These are phyloP conservation scores for Pteria penguin DNA, from an alignment of 2,888 invertebrate species.

Conservation along the genomic window DNA sequence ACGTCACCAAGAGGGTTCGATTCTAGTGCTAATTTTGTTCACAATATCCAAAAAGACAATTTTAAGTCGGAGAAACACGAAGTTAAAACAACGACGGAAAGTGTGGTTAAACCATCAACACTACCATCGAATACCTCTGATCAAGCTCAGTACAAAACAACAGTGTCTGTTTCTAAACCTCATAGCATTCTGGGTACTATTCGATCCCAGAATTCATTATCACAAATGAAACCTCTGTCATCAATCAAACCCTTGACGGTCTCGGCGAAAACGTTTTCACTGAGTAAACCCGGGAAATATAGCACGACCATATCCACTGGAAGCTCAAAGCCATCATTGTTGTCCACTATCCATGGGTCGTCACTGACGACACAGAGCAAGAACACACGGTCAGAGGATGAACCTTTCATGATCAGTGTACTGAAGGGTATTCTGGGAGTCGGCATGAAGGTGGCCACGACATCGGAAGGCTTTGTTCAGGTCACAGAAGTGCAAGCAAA, in stretches of 20 bases:
- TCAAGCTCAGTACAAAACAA: constrained; percentile 47
- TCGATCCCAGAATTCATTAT: constrained; percentile 33
- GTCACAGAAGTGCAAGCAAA: constrained; percentile 71
- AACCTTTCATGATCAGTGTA: constrained; percentile 74
- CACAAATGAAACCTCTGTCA: constrained; percentile 56
- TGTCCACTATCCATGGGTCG: constrained; percentile 42
- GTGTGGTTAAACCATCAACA: not conserved
- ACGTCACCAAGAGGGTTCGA: no score
- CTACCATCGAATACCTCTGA: not conserved
- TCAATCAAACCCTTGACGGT: constrained; percentile 64
- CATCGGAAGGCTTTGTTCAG: constrained; percentile 61
- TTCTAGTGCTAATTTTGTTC: constrained; percentile 29
- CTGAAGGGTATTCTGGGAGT: constrained; percentile 76
- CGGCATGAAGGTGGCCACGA: constrained; percentile 72
- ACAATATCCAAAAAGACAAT: constrained; percentile 30
- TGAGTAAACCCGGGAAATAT: constrained; percentile 53
- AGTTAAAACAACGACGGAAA: not conserved
- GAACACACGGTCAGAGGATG: constrained; percentile 64
- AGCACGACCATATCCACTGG: constrained; percentile 53
- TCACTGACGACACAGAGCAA: constrained; percentile 55
- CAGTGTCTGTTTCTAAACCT: constrained; percentile 46
- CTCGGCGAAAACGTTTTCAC: constrained; percentile 51
- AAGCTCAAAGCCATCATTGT: constrained; percentile 48
- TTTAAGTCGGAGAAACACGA: constrained; percentile 28
- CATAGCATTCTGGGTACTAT: constrained; percentile 29